Percentiles rank a stretch among this genome's conserved stretches.
Evolutionary conservation across 92 coral and sea anemone genomes (phyloP).

Genomic region (Epizoanthus illoricatus): DNA sequence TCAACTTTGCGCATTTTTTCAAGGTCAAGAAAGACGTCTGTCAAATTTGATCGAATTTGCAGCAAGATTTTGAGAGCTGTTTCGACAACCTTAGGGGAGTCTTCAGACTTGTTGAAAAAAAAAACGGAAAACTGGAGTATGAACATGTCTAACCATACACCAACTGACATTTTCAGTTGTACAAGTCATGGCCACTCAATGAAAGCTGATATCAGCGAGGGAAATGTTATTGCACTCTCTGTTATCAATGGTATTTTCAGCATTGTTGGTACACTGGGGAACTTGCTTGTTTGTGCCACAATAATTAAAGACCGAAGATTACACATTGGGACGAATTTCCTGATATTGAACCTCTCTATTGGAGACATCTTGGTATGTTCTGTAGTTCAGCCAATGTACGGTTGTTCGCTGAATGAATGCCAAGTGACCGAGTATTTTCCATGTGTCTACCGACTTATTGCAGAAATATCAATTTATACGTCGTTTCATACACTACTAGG

Average conservation of each 20-base stretch:
- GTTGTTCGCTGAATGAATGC: not conserved
- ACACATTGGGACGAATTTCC: slow-evolving; percentile 30
- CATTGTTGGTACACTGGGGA: slow-evolving; percentile 18
- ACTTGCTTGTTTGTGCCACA: slow-evolving; percentile 26
- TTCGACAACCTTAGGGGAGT: too few relatives aligned
- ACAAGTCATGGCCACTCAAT: not conserved
- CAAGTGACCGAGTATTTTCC: not conserved
- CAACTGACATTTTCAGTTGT: not conserved
- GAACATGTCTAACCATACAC: too few relatives aligned
- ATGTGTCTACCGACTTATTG: slow-evolving; percentile 23
- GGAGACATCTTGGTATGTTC: slow-evolving; percentile 25
- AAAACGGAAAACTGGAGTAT: too few relatives aligned
- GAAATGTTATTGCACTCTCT: not conserved
- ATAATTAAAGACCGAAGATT: slow-evolving; percentile 23
- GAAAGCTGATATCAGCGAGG: slow-evolving; percentile 23
- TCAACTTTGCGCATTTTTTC: too few relatives aligned
- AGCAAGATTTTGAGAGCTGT: too few relatives aligned
- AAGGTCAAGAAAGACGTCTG: too few relatives aligned
- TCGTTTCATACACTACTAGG: slow-evolving; percentile 27
- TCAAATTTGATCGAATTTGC: too few relatives aligned
- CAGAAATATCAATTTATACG: slow-evolving; percentile 25
- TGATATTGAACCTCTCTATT: slow-evolving; percentile 25
- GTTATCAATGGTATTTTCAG: slow-evolving; percentile 25
- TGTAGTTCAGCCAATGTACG: slow-evolving; percentile 31
- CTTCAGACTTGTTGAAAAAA: too few relatives aligned